Evolutionary conservation across 1,140 invertebrate species (phyloP).

Genomic region (Matsumurasca onukii): DNA sequence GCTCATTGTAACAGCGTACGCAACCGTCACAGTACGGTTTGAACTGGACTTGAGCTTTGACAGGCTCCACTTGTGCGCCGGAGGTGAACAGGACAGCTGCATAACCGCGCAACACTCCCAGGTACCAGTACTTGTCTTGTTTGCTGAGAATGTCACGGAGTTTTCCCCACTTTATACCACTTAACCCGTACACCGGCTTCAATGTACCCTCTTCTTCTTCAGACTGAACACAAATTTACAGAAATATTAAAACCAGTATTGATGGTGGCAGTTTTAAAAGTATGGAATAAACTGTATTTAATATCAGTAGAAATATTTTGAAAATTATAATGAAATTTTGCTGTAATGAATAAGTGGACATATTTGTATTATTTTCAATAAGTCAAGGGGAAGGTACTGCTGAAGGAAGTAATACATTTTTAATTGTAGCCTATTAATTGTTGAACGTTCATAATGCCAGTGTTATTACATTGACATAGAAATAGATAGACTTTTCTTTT

Average conservation of each 20-base stretch:
- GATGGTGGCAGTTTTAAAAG: neutral
- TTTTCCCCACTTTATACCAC: constrained; percentile 77
- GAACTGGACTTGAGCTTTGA: constrained; percentile 67
- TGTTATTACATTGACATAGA: no score
- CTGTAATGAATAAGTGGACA: no score
- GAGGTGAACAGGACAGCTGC: constrained; percentile 62
- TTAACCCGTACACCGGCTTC: constrained; percentile 78
- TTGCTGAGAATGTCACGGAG: constrained; percentile 73
- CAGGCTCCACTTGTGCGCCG: constrained; percentile 44
- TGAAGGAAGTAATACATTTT: no score
- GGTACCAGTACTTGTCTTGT: constrained; percentile 86
- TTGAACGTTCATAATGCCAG: no score
- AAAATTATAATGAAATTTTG: no score
- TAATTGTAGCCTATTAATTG: no score
- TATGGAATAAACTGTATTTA: neutral
- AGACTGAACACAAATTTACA: no score
- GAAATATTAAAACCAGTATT: no score
- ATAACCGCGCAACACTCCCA: constrained; percentile 71
- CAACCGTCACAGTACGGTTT: constrained; percentile 82
- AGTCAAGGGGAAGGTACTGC: no score
- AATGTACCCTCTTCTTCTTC: constrained; percentile 22
- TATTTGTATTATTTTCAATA: no score
- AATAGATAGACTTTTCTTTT: no score
- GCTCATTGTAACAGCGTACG: constrained; percentile 61
- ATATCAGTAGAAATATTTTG: no score